Evolutionary conservation across 2,888 invertebrate species (phyloP), one percentile per base, ranked within the genome.

Genomic region (Fragum sueziense): DNA sequence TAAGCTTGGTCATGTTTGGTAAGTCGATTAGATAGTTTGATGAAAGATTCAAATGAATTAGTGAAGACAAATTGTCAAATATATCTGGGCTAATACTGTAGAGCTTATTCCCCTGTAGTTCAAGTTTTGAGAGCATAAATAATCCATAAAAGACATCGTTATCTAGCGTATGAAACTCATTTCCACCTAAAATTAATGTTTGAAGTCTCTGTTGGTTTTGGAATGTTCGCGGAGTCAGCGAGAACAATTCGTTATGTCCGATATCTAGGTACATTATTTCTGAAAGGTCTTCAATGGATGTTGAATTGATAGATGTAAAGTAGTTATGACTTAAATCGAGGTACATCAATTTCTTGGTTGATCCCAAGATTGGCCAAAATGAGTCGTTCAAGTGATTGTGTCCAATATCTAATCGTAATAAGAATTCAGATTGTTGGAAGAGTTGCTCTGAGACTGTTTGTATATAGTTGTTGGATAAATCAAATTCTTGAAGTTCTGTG

Each of bases 61-160:
- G 37, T 0, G 70, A 62, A 22, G 27, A 67, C 33, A 77, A 54
- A 22, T 71, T 62, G 31, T 54, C 41, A 11, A 84, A 41, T 3
- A 70, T 22, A 57, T 81, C 62, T 25, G 34, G n/a, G 41, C 72
- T 68, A 20, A 81, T 71, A 57, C 75, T 76, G 57, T 72, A 72
- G 27, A 87, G 73, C 14, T 47, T 52, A 54, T 86, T 88, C n/a
- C 80, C 61, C 37, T 87, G 75, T 17, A 88, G 72, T 22, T 79
- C 74, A 2, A 88, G 70, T 2, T 51, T 61, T 33, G 76, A 57
- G 27, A 87, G 47, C 22, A 67, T 76, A 7, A 71, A 31, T 27
- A 86, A 70, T 29, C 70, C 79, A 22, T 82, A 70, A 29, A 88
- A 85, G 0, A 84, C 79, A 9, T 54, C 74, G 1, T 62, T 69